These are phyloP conservation scores for Coregonus sp. DNA, from an alignment of 2,797 vertebrate species.

Conservation along the genomic window DNA sequence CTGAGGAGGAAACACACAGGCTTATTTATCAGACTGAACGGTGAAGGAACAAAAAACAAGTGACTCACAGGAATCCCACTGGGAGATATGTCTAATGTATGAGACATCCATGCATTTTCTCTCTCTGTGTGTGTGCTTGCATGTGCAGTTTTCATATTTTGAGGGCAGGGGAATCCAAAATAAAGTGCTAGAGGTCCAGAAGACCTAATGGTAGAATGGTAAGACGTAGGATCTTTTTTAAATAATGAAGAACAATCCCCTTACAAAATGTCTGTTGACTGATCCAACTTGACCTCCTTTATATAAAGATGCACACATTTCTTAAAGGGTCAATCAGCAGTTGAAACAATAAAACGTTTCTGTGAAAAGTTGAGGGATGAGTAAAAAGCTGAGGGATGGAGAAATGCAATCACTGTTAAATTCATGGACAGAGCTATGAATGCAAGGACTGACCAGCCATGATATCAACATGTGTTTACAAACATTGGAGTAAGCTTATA, in stretches of 20 bases:
- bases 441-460: too few relatives aligned
- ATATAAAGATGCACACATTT: background rate
- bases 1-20: background rate
- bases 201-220: background rate
- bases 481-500: too few relatives aligned
- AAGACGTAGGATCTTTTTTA: background rate
- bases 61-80: slow-evolving; percentile 2
- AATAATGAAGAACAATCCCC: background rate
- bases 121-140: background rate
- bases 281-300: background rate
- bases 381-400: too few relatives aligned
- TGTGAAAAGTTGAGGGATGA: too few relatives aligned
- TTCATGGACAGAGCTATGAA: too few relatives aligned
- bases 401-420: too few relatives aligned
- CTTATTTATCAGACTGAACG: background rate
- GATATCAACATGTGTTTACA: too few relatives aligned
- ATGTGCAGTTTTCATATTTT: background rate
- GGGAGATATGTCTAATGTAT: background rate
- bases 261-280: background rate
- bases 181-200: background rate
- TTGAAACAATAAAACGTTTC: too few relatives aligned
- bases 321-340: background rate
- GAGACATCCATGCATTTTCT: background rate
- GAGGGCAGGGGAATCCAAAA: background rate
- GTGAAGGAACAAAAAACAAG: background rate